Conservation (phyloP, 2,113 vertebrate species). For the Delphinus delphis region DNA sequence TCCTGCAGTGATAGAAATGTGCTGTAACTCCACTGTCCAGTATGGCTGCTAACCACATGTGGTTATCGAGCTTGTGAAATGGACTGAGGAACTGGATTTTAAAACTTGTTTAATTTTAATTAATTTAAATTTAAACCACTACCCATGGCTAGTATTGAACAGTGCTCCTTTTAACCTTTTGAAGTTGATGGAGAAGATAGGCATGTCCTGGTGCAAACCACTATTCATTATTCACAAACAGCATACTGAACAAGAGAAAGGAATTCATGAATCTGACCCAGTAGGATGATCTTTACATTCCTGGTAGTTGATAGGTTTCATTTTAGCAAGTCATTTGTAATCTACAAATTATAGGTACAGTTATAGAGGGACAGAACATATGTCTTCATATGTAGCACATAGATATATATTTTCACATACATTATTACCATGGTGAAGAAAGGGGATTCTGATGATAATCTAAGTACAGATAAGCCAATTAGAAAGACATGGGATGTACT, state of each 20-base stretch:
- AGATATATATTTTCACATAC: background rate
- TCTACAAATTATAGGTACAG: background rate
- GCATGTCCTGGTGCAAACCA: background rate
- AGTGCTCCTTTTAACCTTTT: background rate
- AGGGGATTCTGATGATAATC: background rate
- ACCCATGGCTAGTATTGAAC: background rate
- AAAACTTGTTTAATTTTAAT: background rate
- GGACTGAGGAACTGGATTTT: background rate
- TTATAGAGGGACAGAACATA: background rate
- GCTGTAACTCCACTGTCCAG: background rate
- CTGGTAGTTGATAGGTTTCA: background rate
- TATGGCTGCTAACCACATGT: background rate
- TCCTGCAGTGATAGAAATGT: background rate
- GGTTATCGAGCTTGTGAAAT: background rate
- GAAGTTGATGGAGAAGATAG: constrained; percentile 10
- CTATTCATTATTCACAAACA: background rate
- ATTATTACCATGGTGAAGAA: background rate
- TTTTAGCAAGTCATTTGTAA: background rate
- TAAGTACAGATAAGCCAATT: background rate
- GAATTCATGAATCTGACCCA: background rate
- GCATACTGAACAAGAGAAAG: background rate
- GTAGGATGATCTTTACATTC: background rate
- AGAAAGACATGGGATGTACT: background rate
- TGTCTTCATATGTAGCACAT: background rate
- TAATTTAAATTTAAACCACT: background rate